These are phyloP conservation scores for Nineta flava DNA, from an alignment of 2,888 invertebrate species.

Conservation along the genomic window DNA sequence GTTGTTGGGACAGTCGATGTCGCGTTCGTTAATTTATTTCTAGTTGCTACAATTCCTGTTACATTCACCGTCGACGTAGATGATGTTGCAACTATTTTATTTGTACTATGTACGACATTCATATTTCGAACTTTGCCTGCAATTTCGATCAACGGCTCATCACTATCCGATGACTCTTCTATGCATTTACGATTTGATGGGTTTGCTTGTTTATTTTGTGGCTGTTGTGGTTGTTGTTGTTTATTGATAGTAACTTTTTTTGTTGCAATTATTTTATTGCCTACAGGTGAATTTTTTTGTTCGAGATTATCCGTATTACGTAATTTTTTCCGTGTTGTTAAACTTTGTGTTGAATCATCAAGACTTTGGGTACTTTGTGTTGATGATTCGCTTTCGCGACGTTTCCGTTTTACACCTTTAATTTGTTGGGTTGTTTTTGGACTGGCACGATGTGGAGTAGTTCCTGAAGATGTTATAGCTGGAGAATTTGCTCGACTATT, in stretches of 20 bases:
- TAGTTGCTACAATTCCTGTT: constrained; percentile 14
- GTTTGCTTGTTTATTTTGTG: constrained; percentile 11
- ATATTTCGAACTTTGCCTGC: constrained; percentile 46
- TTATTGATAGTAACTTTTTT: constrained; percentile 22
- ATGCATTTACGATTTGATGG: constrained; percentile 3
- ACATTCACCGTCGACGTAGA: no score
- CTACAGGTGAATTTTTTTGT: constrained; percentile 22
- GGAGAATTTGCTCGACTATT: constrained; percentile 29
- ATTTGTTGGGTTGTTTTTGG: constrained; percentile 22
- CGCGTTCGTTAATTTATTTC: constrained; percentile 21
- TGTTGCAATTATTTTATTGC: constrained; percentile 16
- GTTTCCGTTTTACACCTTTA: constrained; percentile 43
- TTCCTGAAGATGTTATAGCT: constrained; percentile 18
- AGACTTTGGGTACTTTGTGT: constrained; percentile 46
- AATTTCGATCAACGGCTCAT: constrained; percentile 60
- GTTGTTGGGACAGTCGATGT: not conserved
- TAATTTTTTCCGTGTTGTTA: constrained; percentile 22
- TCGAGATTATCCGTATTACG: constrained; percentile 37
- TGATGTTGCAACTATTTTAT: constrained; percentile 12
- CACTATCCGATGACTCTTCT: constrained; percentile 59
- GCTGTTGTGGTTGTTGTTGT: constrained; percentile 21
- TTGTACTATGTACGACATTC: constrained; percentile 20
- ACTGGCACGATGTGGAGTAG: constrained; percentile 23
- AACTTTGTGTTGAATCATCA: constrained; percentile 31
- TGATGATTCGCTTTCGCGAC: constrained; percentile 65